Conservation (phyloP, 2,797 vertebrate genomes). For the Lagocephalus sceleratus region DNA sequence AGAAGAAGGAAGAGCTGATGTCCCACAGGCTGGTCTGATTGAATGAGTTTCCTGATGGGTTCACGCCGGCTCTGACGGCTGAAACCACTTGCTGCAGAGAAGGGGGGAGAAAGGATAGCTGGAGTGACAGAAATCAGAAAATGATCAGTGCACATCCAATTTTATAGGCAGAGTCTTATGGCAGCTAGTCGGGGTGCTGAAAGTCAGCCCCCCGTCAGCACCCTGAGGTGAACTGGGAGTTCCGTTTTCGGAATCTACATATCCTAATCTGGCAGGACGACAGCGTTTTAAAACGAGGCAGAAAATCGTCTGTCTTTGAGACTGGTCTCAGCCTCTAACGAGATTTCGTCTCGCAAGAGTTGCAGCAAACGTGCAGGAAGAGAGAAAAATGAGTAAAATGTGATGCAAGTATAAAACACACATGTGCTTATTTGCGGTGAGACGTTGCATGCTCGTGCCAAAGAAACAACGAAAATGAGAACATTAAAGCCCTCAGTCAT, state of each 20-base stretch:
- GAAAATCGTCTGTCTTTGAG: too few relatives aligned
- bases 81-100: conserved; percentile 90
- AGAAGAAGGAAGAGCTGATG: conserved; percentile 98
- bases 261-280: neutral
- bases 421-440: too few relatives aligned
- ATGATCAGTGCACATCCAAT: too few relatives aligned
- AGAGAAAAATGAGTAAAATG: neutral
- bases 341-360: neutral
- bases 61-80: conserved; percentile 93
- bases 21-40: conserved; percentile 97
- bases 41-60: conserved; percentile 88
- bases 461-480: too few relatives aligned
- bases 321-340: neutral
- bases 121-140: neutral
- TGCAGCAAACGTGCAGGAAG: too few relatives aligned
- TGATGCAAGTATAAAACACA: neutral
- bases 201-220: too few relatives aligned
- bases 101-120: conserved; percentile 7
- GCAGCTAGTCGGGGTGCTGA: too few relatives aligned
- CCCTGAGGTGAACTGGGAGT: too few relatives aligned
- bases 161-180: too few relatives aligned
- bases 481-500: too few relatives aligned
- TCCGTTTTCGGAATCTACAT: too few relatives aligned
- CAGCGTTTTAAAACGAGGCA: neutral
- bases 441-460: too few relatives aligned